These are phyloP conservation scores for Vespertilio murinus DNA, from an alignment of 2,797 vertebrate species.

Conservation along the genomic window DNA sequence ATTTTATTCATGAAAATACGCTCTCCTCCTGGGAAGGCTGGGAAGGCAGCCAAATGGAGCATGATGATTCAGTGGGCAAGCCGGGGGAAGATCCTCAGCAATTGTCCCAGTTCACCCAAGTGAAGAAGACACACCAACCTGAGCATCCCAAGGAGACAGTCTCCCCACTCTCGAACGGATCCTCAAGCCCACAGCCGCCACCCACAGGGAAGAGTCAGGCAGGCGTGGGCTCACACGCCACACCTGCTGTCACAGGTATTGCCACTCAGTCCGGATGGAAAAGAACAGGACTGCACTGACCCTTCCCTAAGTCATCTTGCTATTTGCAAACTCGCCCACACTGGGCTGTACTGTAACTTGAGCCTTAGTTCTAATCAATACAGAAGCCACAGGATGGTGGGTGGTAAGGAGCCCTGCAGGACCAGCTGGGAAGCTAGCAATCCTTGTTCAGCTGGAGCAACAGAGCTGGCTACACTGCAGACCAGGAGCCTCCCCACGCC, in stretches of 20 bases:
- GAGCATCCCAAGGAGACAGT: not conserved
- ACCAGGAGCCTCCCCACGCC: not conserved
- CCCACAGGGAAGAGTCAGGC: not conserved
- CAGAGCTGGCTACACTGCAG: not conserved
- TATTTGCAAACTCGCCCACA: not conserved
- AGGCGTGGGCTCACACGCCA: not conserved
- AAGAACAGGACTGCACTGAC: not conserved
- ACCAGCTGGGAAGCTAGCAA: not conserved
- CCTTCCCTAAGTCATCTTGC: not conserved
- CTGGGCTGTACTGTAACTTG: not conserved
- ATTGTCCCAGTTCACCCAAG: not conserved
- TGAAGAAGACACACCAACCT: not conserved
- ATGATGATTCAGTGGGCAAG: not conserved
- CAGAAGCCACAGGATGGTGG: not conserved
- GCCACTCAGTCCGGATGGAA: not conserved
- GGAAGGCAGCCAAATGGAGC: not conserved
- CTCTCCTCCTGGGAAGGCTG: not conserved
- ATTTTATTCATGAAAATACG: not conserved
- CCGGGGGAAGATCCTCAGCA: not conserved
- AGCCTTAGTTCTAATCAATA: not conserved
- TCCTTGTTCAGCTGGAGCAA: not conserved
- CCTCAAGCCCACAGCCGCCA: not conserved
- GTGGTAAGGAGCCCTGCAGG: not conserved
- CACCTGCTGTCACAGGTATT: not conserved
- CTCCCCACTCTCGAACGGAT: fast-evolving